Conservation (phyloP, 2,797 vertebrate species). For the Nannoperca australis region DNA sequence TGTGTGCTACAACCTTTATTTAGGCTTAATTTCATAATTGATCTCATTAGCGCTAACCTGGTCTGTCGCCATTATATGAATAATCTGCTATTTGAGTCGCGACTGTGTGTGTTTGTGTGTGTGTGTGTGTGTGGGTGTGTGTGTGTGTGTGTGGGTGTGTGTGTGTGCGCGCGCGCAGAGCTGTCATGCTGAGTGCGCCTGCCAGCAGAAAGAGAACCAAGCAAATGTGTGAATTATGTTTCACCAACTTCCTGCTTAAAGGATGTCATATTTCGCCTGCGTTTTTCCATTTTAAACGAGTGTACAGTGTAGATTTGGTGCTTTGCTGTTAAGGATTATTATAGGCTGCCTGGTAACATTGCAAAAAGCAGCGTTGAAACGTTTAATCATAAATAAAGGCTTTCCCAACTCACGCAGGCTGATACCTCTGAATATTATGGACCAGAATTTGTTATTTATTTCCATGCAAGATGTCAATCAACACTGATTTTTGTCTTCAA, state of each 20-base stretch:
- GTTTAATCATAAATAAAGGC: not conserved
- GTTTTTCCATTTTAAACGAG: not conserved
- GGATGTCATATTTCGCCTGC: not conserved
- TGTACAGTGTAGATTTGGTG: not conserved
- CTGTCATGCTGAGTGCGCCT: slow-evolving; percentile 32
- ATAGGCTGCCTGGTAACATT: not conserved
- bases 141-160: not conserved
- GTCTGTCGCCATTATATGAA: slow-evolving; percentile 74
- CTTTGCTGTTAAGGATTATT: not conserved
- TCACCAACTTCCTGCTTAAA: slow-evolving; percentile 31
- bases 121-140: not conserved
- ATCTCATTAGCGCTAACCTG: slow-evolving; percentile 72
- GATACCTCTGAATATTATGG: not conserved
- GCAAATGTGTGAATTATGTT: slow-evolving; percentile 49
- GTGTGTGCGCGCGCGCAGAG: not conserved
- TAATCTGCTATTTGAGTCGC: slow-evolving; percentile 67
- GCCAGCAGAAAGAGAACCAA: slow-evolving; percentile 51
- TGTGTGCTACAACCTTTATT: slow-evolving; percentile 48
- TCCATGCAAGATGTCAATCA: not conserved
- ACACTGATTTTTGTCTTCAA: not conserved
- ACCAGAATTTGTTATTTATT: accelerated
- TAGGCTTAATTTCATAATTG: slow-evolving; percentile 71
- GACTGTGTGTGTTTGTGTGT: not conserved
- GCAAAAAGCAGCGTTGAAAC: not conserved
- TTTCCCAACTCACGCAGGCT: not conserved